Percentiles rank a stretch among this genome's conserved stretches.
Evolutionary conservation across 2,888 invertebrate genomes (phyloP).

Genomic region (Patella pellucida): DNA sequence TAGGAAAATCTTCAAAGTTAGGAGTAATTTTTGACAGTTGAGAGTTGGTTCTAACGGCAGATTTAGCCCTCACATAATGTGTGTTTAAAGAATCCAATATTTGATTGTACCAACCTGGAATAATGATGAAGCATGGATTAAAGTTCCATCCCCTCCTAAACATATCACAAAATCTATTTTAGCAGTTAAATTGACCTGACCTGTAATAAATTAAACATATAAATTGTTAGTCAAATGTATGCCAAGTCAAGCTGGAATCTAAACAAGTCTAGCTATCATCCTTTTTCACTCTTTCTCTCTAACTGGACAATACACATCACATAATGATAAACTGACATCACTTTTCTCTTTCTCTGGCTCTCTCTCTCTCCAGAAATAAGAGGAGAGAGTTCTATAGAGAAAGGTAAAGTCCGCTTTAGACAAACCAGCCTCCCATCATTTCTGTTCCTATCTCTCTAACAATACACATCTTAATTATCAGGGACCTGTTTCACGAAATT

Average conservation of each 20-base stretch:
- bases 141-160: slow-evolving; percentile 96
- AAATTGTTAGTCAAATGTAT: neutral
- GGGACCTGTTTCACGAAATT: too few species aligned
- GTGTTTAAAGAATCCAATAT: neutral
- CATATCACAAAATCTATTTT: slow-evolving; percentile 98
- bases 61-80: too few species aligned
- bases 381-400: too few species aligned
- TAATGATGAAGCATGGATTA: slow-evolving; percentile 92
- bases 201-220: slow-evolving; percentile 44
- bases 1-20: too few species aligned
- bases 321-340: neutral
- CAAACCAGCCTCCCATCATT: too few species aligned
- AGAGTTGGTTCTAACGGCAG: too few species aligned
- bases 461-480: too few species aligned
- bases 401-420: too few species aligned
- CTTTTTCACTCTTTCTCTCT: neutral
- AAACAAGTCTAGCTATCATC: neutral
- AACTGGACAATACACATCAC: neutral
- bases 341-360: too few species aligned
- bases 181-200: slow-evolving; percentile 93
- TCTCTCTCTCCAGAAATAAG: too few species aligned
- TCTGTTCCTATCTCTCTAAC: too few species aligned
- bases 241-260: neutral
- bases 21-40: too few species aligned
- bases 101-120: slow-evolving; percentile 77